Percentiles rank a stretch among this genome's conserved stretches.
These are phyloP conservation scores for Acanthiza pusilla DNA, from an alignment of 2,797 vertebrate species.

Conservation along the genomic window DNA sequence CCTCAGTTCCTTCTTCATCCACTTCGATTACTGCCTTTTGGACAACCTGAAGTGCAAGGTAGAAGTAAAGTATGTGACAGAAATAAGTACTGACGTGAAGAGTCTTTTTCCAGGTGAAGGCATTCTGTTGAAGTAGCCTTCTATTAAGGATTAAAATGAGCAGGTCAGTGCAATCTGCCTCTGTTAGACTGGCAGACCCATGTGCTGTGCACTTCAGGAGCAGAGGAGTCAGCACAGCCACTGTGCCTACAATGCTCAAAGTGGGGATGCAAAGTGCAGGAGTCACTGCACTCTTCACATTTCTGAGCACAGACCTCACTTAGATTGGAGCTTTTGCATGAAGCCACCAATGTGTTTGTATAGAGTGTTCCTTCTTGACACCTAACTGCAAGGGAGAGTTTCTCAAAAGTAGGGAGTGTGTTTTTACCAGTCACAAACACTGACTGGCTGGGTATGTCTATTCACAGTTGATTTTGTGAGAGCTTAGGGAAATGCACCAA, in stretches of 20 bases:
- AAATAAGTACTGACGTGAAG: background rate
- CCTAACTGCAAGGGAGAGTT: background rate
- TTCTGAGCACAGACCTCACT: background rate
- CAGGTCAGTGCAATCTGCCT: background rate
- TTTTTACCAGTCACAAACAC: background rate
- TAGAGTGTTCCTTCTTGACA: background rate
- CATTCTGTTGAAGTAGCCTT: background rate
- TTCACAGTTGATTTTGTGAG: background rate
- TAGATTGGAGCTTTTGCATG: background rate
- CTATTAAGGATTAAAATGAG: background rate
- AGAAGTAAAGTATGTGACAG: background rate
- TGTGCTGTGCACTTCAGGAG: background rate
- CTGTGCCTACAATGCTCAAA: fast-evolving
- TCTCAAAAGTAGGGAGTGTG: background rate
- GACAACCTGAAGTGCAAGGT: slow-evolving; percentile 75
- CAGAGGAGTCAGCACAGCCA: background rate
- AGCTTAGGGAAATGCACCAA: background rate
- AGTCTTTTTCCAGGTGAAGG: background rate
- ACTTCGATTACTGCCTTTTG: slow-evolving; percentile 88
- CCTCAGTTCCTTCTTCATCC: slow-evolving; percentile 85
- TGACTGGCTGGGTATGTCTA: background rate
- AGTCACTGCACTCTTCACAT: background rate
- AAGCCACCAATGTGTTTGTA: background rate
- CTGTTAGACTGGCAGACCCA: background rate
- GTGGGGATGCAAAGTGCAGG: background rate